phyloP scores from a whole-genome alignment of 2,797 vertebrate species.

The Orientallactaga sibirica region DNA sequence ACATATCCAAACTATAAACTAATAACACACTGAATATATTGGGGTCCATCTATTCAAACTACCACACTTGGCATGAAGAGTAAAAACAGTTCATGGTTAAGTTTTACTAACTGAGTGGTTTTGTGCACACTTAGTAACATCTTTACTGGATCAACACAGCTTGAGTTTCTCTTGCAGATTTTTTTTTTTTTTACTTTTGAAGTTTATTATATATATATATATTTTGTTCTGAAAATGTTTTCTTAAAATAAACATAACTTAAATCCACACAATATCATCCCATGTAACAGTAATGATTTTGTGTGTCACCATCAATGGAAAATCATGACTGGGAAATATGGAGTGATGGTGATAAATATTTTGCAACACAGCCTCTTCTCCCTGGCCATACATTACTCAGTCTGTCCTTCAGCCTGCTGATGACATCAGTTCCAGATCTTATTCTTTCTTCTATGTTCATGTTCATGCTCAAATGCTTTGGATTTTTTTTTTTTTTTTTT shows the following conservation, averaged over 20 bases:
- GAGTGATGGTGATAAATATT: no score
- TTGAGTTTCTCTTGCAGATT: no score
- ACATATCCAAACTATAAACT: no score
- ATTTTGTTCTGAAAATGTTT: neutral
- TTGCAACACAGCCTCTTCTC: no score
- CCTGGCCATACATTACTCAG: neutral
- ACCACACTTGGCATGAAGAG: neutral
- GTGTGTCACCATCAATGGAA: neutral
- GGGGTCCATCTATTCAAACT: no score
- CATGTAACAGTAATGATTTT: neutral
- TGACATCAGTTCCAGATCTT: neutral
- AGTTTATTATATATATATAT: no score
- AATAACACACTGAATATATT: no score
- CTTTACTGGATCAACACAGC: no score
- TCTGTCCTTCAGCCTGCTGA: neutral
- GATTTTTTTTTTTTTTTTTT: neutral
- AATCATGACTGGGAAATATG: neutral
- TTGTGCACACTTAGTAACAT: neutral
- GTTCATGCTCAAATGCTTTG: neutral
- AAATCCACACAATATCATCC: neutral
- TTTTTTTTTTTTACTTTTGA: no score
- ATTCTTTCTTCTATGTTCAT: neutral
- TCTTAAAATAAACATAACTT: neutral
- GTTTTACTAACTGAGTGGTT: neutral
- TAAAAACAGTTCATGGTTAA: neutral